Percentiles rank a stretch among this genome's conserved stretches.
phyloP scores from a whole-genome alignment of 2,888 invertebrate genomes.

The Stenolophus ochropezus region DNA sequence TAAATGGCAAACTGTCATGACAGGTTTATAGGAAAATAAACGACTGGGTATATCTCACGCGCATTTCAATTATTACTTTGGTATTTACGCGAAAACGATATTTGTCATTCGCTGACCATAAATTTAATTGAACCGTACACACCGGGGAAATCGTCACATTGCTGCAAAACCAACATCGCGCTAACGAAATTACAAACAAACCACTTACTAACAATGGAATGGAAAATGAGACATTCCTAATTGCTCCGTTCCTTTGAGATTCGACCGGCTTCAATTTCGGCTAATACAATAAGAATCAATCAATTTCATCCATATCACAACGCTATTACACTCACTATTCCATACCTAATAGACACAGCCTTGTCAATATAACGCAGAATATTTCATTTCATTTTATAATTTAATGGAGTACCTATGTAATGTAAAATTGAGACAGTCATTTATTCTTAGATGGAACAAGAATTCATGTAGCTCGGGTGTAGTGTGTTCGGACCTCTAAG shows the following conservation, averaged over 20 bases:
- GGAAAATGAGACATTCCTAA: background rate
- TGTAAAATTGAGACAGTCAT: too few species aligned
- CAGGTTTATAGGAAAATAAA: conserved; percentile 48
- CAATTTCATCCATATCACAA: background rate
- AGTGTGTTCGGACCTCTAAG: too few species aligned
- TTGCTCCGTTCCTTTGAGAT: background rate
- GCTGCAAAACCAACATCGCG: background rate
- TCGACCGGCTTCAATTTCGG: background rate
- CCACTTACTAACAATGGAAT: background rate
- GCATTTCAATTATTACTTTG: conserved; percentile 49
- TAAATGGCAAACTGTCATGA: conserved; percentile 51
- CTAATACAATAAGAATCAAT: background rate
- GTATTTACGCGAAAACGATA: conserved; percentile 43
- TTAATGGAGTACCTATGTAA: too few species aligned
- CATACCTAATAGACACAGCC: background rate
- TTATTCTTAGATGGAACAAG: too few species aligned
- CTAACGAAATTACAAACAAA: background rate
- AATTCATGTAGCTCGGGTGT: too few species aligned
- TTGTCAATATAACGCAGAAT: too few species aligned
- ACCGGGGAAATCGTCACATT: conserved; percentile 7
- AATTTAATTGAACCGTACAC: conserved; percentile 29
- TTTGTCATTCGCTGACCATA: conserved; percentile 42
- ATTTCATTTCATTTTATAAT: too few species aligned
- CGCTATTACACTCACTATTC: too few species aligned
- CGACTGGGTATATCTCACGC: conserved; percentile 21